Evolutionary conservation across 2,797 vertebrate genomes (phyloP).

Genomic region (Aerospiza tachiro): DNA sequence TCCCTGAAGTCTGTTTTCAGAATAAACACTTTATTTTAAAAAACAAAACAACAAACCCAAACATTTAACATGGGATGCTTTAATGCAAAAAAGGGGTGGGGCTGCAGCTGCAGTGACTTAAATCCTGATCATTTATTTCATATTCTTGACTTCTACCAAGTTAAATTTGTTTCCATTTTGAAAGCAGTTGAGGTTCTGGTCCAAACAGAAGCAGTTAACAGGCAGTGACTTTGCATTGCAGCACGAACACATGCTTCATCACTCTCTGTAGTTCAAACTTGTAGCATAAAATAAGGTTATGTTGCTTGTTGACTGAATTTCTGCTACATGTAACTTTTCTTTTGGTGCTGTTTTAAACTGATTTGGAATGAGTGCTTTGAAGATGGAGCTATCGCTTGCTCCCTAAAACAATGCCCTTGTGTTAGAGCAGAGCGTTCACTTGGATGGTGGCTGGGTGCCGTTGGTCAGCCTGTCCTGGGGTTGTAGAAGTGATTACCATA

Average conservation of each 20-base stretch:
- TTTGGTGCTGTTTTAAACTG: neutral
- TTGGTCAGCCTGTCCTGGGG: neutral
- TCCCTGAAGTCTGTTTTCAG: constrained; percentile 34
- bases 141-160: neutral
- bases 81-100: neutral
- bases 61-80: neutral
- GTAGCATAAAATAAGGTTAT: neutral
- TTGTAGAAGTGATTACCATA: no score
- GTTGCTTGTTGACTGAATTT: neutral
- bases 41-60: neutral
- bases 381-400: neutral
- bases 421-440: neutral
- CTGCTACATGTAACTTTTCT: neutral
- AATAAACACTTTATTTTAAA: constrained; percentile 24
- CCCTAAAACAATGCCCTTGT: neutral
- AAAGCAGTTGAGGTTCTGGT: neutral
- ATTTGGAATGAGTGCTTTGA: neutral
- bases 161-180: neutral
- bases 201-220: neutral
- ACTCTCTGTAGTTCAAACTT: neutral
- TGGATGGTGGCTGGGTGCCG: neutral
- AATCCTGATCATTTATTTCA: neutral
- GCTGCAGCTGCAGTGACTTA: neutral
- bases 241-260: neutral
- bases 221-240: neutral